Evolutionary conservation across 2,888 invertebrate genomes (phyloP), one percentile per base, ranked within the genome.

Genomic region (Smittia sp.): DNA sequence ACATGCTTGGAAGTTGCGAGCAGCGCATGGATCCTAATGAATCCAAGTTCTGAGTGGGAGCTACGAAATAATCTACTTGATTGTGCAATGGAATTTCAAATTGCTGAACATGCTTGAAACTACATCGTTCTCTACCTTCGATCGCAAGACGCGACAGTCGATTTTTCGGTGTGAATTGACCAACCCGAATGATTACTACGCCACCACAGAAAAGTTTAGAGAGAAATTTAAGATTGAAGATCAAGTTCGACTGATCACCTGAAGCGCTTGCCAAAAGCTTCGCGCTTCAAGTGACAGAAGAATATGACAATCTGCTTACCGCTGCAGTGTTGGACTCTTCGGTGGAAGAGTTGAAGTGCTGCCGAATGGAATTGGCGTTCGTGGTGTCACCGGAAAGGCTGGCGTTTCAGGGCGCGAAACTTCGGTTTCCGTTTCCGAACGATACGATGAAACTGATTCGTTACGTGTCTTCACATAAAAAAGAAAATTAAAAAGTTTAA

Each of bases 311-410:
- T n/a, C n/a, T n/a, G 38, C 84, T 84, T 80, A 88, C 88, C 89
- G 86, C 81, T 87, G 86, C 83, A 87, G 86, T 81, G 88, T 87
- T 82, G 91, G 91, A 86, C 92, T 92, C 82, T 92, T 91, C 79
- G 92, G 92, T 76, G 92, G 92, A 77, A 89, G 83, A 81, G 91
- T 88, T 74, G 89, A 88, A 74, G 87, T 87, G 74, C 90, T 88
- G 6, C 78, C 75, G 38, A 73, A 74, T 0, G 77, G 89, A 84
- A 91, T 92, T 13, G 94, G 95, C 6, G 94, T 95, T 78, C 93
- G 89, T 74, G 94, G 94, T 79, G 92, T 91, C 74, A 94, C 93
- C 75, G 97, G 96, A 85, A 97, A 97, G 74, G 93, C 92, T 58
- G 97, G 96, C 22, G 96, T 96, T 80, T 93, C 93, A 25, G 94